Evolutionary conservation across 1,140 invertebrate species (phyloP).

Genomic region (Sitobion miscanthi): DNA sequence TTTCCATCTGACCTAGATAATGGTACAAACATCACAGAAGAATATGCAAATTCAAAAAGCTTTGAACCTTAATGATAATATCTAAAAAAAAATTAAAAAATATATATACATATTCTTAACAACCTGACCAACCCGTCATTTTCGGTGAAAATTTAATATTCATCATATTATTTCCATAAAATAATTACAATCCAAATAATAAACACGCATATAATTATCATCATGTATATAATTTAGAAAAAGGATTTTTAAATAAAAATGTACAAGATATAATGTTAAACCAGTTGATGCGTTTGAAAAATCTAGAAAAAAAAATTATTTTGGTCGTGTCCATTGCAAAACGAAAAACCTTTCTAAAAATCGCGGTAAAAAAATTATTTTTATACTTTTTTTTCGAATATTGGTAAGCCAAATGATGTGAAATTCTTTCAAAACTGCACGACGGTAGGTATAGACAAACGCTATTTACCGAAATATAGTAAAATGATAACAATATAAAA

Average conservation of each 20-base stretch:
- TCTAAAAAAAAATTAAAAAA: not conserved
- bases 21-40: not conserved
- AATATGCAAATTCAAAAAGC: constrained; percentile 16
- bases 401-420: not conserved
- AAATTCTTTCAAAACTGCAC: not conserved
- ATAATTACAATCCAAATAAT: constrained; percentile 14
- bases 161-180: constrained; percentile 18
- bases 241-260: not conserved
- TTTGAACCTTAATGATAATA: constrained; percentile 1
- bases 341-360: not conserved
- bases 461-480: not conserved
- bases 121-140: not conserved
- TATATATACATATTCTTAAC: not conserved
- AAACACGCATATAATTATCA: not conserved
- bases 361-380: not conserved
- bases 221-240: not conserved
- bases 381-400: not conserved
- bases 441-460: too few species aligned
- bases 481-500: not conserved
- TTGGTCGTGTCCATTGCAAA: not conserved
- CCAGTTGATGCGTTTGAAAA: not conserved
- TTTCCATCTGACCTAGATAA: constrained; percentile 1
- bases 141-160: constrained; percentile 1
- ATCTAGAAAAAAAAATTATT: not conserved
- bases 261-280: not conserved